Percentiles rank a stretch among this genome's conserved stretches.
phyloP scores from a whole-genome alignment of 2,797 vertebrate genomes.

The Lepilemur septentrionalis region DNA sequence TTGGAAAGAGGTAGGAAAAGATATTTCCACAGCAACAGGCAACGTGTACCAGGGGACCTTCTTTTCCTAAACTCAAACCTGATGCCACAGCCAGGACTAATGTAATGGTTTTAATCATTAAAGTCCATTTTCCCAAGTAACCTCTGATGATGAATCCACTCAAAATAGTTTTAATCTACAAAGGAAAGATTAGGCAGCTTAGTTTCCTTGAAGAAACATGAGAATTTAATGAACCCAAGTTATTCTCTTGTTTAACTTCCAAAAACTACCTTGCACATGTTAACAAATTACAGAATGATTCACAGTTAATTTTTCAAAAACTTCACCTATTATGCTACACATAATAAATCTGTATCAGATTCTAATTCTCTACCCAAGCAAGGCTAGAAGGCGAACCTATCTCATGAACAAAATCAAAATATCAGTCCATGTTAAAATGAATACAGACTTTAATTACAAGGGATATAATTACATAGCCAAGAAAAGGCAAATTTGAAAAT shows the following conservation, averaged over 20 bases:
- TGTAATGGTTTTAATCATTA: conserved; percentile 98
- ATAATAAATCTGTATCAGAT: neutral
- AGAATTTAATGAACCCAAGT: neutral
- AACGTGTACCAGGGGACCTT: conserved; percentile 97
- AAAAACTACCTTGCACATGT: neutral
- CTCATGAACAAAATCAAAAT: conserved; percentile 28
- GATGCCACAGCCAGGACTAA: conserved; percentile 98
- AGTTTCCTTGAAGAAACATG: conserved; percentile 55
- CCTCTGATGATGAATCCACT: conserved; percentile 99
- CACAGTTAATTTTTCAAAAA: conserved; percentile 15
- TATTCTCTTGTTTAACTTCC: conserved; percentile 14
- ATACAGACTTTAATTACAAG: neutral
- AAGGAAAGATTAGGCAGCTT: conserved; percentile 65
- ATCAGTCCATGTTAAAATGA: neutral
- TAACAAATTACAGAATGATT: neutral
- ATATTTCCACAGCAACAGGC: conserved; percentile 99
- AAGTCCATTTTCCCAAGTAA: conserved; percentile 98
- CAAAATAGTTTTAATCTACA: conserved; percentile 98
- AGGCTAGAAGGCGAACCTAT: neutral
- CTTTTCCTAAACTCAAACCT: conserved; percentile 98
- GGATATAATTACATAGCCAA: neutral
- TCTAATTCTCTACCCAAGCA: neutral
- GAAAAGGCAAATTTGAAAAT: neutral
- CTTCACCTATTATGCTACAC: neutral
- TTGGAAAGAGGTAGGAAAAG: conserved; percentile 99